Base-by-base conservation (phyloP, 2,797 vertebrate genomes). In the Anabas testudineus region DNA sequence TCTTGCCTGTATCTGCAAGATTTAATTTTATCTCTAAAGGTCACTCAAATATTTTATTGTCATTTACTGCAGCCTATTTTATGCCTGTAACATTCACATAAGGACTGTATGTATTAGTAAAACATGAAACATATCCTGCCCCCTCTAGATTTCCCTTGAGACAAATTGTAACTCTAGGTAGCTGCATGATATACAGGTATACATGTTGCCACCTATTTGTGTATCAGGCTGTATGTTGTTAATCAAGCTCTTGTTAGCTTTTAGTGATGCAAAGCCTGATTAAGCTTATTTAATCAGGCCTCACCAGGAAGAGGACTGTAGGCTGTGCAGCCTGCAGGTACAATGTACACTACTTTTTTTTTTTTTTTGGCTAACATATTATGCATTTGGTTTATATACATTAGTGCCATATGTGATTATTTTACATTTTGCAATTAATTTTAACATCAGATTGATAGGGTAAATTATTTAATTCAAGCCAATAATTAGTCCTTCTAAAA, bases 301-400 rank as follows among this genome's bases (percentile, higher is more conserved):
- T 61, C 60, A 53, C n/a, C 54, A 5, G 18, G 22, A 22, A 28
- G 59, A 60, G 13, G 5, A 43, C 30, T 48, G 15, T 39, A 56
- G 55, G 42, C 63, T 46, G 66, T 80, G 64, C 62, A 32, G 67
- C 62, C 72, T 70, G 28, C 71, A 65, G 84, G 61, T 66, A 81
- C 54, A 39, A 8, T 6, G 51, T 39, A 71, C n/a, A n/a, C n/a
- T n/a, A n/a, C n/a, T n/a, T n/a, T n/a, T n/a, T n/a, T n/a, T n/a
- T n/a, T n/a, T n/a, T n/a, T 28, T 28, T 28, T 28, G 28, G 26
- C 7, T 28, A 3, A 28, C 7, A 28, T 28, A 28, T 28, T 28
- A 28, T 28, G 26, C 26, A 28, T 28, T 28, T 28, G 4, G 6
- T 28, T 28, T 4, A 7, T 28, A 28, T 28, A 24, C 24, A 24